These are phyloP conservation scores for Hippocampus abdominalis DNA, from an alignment of 2,113 vertebrate species.

Conservation along the genomic window DNA sequence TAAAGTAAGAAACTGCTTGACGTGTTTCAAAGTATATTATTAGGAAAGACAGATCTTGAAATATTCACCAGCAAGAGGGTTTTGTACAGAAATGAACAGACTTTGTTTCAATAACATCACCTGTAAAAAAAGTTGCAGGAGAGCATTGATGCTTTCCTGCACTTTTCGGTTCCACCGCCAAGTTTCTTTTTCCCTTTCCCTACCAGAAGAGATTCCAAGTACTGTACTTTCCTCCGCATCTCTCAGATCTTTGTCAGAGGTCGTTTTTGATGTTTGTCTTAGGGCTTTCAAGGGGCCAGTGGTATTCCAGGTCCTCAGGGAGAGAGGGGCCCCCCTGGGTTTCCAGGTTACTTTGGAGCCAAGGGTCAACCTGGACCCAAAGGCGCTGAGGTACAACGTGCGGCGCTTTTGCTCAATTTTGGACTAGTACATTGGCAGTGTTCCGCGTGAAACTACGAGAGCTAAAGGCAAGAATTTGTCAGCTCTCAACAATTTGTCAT, in stretches of 20 bases:
- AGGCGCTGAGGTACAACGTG: slow-evolving; percentile 70
- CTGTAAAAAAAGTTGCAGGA: background rate
- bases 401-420: background rate
- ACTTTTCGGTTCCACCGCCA: too few relatives aligned
- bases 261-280: slow-evolving; percentile 15
- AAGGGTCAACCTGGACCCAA: slow-evolving; percentile 65
- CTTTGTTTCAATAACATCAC: background rate
- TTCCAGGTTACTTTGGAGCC: slow-evolving; percentile 74
- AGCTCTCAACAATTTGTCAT: background rate
- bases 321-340: slow-evolving; percentile 71
- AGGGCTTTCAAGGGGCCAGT: slow-evolving; percentile 75
- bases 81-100: background rate
- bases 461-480: background rate
- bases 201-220: too few relatives aligned
- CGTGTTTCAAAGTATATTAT: background rate
- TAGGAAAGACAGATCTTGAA: background rate
- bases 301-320: slow-evolving; percentile 76
- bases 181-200: too few relatives aligned
- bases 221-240: too few relatives aligned
- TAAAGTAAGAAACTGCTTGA: slow-evolving; percentile 64
- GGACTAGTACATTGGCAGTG: background rate
- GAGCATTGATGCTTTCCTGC: background rate
- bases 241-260: too few relatives aligned
- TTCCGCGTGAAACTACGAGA: background rate
- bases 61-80: background rate